These are phyloP conservation scores for Sebastes diploproa DNA, from an alignment of 2,797 vertebrate species.

Conservation along the genomic window DNA sequence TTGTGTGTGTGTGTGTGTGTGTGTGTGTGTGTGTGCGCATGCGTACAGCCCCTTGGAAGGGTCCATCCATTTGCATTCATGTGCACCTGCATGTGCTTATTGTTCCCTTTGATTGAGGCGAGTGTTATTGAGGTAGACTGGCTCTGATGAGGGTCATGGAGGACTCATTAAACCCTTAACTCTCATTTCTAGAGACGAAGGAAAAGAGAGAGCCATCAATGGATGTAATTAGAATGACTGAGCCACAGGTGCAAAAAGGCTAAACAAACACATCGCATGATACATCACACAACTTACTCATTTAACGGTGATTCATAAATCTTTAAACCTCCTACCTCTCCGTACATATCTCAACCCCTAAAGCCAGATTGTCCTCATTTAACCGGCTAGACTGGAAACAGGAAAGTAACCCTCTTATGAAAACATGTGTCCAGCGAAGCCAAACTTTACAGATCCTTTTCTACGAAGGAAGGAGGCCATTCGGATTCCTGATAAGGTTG, in stretches of 20 bases:
- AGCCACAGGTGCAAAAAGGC: conserved; percentile 62
- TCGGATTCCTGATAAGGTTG: background rate
- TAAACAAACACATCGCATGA: conserved; percentile 37
- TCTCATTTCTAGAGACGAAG: conserved; percentile 43
- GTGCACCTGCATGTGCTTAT: conserved; percentile 59
- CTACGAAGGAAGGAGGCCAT: background rate
- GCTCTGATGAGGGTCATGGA: conserved; percentile 63
- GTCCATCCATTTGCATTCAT: conserved; percentile 32
- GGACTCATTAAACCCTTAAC: conserved; percentile 67
- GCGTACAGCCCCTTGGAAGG: background rate
- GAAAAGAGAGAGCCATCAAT: conserved; percentile 20
- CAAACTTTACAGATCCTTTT: background rate
- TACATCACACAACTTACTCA: background rate
- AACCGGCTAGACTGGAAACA: background rate
- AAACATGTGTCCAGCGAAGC: background rate
- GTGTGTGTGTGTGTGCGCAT: background rate
- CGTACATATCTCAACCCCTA: background rate
- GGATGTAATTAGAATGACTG: conserved; percentile 55
- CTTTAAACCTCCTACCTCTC: background rate
- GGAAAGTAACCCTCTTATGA: background rate
- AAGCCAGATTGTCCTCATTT: background rate
- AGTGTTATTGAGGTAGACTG: conserved; percentile 51
- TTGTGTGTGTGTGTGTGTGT: background rate
- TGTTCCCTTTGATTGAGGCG: conserved; percentile 53
- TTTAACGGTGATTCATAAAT: background rate